phyloP scores from a whole-genome alignment of 2,113 vertebrate species.

The Onychostoma macrolepis region DNA sequence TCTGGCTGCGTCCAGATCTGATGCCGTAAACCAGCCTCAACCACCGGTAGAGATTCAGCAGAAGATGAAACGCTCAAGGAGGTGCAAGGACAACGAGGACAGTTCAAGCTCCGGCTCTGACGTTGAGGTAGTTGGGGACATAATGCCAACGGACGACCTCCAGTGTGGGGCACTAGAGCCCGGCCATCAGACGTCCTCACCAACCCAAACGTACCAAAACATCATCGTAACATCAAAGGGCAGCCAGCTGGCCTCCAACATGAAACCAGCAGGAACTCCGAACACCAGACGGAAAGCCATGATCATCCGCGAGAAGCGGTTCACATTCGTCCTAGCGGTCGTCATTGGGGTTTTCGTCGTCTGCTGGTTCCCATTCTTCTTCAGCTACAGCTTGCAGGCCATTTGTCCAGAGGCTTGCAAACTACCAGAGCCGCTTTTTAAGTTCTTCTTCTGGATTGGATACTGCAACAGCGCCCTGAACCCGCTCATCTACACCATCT shows the following conservation, averaged over 20 bases:
- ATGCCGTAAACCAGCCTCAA: background rate
- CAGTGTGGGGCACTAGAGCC: background rate
- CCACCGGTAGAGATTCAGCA: background rate
- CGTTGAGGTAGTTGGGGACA: conserved; percentile 48
- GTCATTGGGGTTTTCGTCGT: conserved; percentile 89
- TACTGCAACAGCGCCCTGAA: conserved; percentile 88
- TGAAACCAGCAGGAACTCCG: conserved; percentile 53
- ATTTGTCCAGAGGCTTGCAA: conserved; percentile 79
- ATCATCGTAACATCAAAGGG: conserved; percentile 73
- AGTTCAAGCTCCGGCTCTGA: conserved; percentile 65
- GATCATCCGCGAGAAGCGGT: conserved; percentile 84
- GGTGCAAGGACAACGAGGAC: conserved; percentile 44
- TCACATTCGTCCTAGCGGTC: conserved; percentile 88
- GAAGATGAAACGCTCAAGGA: background rate
- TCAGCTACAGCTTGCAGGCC: conserved; percentile 85
- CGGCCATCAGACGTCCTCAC: conserved; percentile 22
- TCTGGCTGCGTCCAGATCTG: background rate
- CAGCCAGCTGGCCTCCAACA: conserved; percentile 63
- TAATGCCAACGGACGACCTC: conserved; percentile 18
- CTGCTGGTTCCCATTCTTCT: conserved; percentile 95
- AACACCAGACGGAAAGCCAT: conserved; percentile 76
- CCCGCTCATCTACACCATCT: conserved; percentile 84
- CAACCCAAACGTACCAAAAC: conserved; percentile 59
- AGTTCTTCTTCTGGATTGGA: conserved; percentile 82
- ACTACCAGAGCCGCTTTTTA: conserved; percentile 75